Conservation (phyloP, 2,888 invertebrate genomes). For the Steinernema hermaphroditum region DNA sequence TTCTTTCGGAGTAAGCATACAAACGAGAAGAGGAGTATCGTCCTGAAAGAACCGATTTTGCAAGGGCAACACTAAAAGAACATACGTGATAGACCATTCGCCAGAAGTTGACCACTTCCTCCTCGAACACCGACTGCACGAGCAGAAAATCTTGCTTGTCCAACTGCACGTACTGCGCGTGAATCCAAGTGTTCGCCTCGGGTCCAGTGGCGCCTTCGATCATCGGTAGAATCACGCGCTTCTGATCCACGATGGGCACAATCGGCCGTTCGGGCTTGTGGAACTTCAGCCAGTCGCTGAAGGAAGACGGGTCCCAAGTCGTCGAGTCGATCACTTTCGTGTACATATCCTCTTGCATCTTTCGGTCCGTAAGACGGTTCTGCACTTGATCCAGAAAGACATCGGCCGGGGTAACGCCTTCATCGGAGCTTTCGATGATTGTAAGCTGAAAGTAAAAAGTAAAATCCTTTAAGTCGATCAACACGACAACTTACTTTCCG, state of each 20-base stretch:
- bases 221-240: constrained; percentile 4
- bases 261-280: constrained; percentile 16
- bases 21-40: neutral
- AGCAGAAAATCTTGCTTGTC: constrained; percentile 7
- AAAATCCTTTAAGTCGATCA: neutral
- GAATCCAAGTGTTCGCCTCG: constrained; percentile 21
- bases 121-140: constrained; percentile 15
- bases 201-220: constrained; percentile 21
- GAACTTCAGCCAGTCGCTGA: constrained; percentile 1
- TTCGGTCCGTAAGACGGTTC: constrained; percentile 17
- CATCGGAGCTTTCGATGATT: neutral
- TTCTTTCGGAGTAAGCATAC: neutral
- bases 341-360: constrained; percentile 24
- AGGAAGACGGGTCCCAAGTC: neutral
- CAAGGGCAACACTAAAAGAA: neutral
- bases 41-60: neutral
- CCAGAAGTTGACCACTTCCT: constrained; percentile 27
- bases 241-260: constrained; percentile 4
- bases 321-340: constrained; percentile 2
- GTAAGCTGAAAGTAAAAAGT: neutral
- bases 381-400: constrained; percentile 17
- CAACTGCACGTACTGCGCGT: constrained; percentile 22
- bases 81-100: constrained; percentile 12
- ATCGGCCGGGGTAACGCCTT: constrained; percentile 4
- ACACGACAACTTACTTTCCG: constrained; percentile 7